Evolutionary conservation across 2,888 invertebrate genomes (phyloP).

Genomic region (Leptarthrus brevirostris): DNA sequence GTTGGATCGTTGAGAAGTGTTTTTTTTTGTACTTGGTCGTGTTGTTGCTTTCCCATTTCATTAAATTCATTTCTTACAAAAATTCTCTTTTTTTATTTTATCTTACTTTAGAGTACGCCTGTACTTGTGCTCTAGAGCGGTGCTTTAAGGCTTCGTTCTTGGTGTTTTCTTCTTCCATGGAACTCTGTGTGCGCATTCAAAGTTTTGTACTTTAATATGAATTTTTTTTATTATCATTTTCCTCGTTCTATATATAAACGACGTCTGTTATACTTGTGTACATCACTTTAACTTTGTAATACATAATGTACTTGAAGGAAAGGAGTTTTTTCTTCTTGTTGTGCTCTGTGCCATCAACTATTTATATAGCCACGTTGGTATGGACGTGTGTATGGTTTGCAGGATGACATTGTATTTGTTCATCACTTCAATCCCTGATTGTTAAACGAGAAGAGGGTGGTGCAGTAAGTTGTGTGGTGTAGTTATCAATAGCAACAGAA

Average conservation of each 20-base stretch:
- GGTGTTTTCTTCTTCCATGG: constrained; percentile 8
- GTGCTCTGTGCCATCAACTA: constrained; percentile 34
- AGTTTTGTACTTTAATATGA: constrained; percentile 47
- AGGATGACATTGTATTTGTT: constrained; percentile 39
- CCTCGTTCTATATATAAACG: constrained; percentile 39
- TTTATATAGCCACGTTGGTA: constrained; percentile 7
- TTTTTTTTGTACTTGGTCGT: constrained; percentile 7
- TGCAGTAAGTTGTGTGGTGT: constrained; percentile 36
- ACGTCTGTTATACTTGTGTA: constrained; percentile 18
- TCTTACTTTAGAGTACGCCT: constrained; percentile 6
- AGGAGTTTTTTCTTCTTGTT: constrained; percentile 15
- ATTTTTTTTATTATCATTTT: constrained; percentile 39
- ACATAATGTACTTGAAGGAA: constrained; percentile 41
- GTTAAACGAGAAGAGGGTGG: constrained; percentile 19
- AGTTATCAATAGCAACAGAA: constrained; percentile 34
- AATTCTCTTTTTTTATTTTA: constrained; percentile 7
- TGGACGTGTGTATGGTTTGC: constrained; percentile 23
- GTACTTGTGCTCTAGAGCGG: constrained; percentile 17
- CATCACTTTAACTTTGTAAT: constrained; percentile 40
- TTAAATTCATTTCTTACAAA: constrained; percentile 44
- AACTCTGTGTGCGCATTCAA: constrained; percentile 39
- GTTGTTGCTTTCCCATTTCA: constrained; percentile 45
- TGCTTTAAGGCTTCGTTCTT: constrained; percentile 37
- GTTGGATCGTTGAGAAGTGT: constrained; percentile 18
- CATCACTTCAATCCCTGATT: constrained; percentile 41